Evolutionary conservation across 2,113 vertebrate species (phyloP), one percentile per base, ranked within the genome.

Genomic region (Murina feae): DNA sequence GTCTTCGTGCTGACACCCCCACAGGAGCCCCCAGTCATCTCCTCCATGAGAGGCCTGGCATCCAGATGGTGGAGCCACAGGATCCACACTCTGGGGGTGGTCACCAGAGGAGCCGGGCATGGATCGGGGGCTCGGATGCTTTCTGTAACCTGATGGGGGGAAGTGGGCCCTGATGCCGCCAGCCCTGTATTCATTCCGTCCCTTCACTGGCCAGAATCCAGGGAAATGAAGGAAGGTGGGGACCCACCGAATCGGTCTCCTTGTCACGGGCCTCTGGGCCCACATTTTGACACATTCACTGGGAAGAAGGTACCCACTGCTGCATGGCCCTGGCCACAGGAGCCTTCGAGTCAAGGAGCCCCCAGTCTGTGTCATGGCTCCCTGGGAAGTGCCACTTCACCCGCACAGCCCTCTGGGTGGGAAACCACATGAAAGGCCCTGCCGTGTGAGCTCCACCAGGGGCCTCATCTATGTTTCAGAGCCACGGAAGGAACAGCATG

Each of bases 341-440:
- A 37, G 1, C 12, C 39, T 11, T 35, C 1, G 5, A 3, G 42
- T 10, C 6, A 21, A 20, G 51, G n/a, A n/a, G 42, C 28, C 32
- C 69, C 63, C 4, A 0, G 0, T 23, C 37, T 12, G 17, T 0
- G 1, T 17, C 75, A 25, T 1, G 0, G 55, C 55, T 13, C 6
- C 82, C 49, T 14, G 47, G 44, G 28, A 66, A 79, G 58, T 13
- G 44, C 25, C 37, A 1, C 44, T 1, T 42, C 10, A 13, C 5
- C 28, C n/a, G 16, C 60, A 18, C 0, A 10, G 23, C 10, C 17
- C 9, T 20, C 42, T n/a, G n/a, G n/a, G n/a, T n/a, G n/a, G n/a
- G n/a, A n/a, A n/a, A n/a, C n/a, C n/a, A n/a, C n/a, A n/a, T n/a
- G n/a, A n/a, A n/a, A n/a, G n/a, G n/a, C n/a, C n/a, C n/a, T n/a